Evolutionary conservation across 2,888 invertebrate genomes (phyloP).

Genomic region (Diarsia brunnea): DNA sequence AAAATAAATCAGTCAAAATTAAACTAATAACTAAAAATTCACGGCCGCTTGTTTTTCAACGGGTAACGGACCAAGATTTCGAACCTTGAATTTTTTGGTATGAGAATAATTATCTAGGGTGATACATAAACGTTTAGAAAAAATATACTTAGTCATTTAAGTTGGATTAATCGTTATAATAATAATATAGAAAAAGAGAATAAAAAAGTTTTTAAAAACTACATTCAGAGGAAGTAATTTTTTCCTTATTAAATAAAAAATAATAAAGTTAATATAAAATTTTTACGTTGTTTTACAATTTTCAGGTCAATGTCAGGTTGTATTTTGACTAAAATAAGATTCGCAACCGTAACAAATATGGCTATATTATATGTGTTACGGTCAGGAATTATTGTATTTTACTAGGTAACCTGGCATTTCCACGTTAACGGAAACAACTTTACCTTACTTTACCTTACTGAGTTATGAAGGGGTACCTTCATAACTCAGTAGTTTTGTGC

Average conservation of each 20-base stretch:
- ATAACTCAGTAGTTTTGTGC: neutral
- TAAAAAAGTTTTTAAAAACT: constrained; percentile 5
- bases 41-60: neutral
- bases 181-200: constrained; percentile 6
- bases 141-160: constrained; percentile 17
- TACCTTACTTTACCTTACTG: too few relatives aligned
- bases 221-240: neutral
- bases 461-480: neutral
- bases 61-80: neutral
- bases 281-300: neutral
- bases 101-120: neutral
- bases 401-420: neutral
- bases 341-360: too few relatives aligned
- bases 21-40: neutral
- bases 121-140: constrained; percentile 25
- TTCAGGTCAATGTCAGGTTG: too few relatives aligned
- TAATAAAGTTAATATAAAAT: neutral
- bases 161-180: neutral
- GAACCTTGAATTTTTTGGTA: neutral
- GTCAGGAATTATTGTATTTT: neutral
- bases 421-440: neutral
- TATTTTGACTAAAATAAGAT: too few relatives aligned
- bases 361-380: too few relatives aligned
- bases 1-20: neutral
- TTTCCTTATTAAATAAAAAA: neutral